phyloP scores from a whole-genome alignment of 2,888 invertebrate genomes.

The Alsophila aescularia region DNA sequence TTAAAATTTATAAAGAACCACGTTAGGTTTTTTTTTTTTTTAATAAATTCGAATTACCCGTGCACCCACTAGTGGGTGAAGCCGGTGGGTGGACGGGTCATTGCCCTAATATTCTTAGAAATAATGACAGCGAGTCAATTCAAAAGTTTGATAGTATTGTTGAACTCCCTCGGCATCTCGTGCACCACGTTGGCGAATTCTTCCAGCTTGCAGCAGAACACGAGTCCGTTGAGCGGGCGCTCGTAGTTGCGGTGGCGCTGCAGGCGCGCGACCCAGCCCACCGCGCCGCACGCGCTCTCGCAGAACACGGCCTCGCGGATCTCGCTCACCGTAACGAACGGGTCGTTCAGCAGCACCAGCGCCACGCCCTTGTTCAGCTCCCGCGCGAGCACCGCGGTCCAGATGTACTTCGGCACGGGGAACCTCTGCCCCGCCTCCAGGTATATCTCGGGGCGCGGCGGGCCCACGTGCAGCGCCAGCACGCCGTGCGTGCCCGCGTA shows the following conservation, averaged over 20 bases:
- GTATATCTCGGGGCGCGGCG: slow-evolving; percentile 44
- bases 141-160: slow-evolving; percentile 41
- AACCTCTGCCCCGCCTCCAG: slow-evolving; percentile 56
- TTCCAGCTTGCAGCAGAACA: slow-evolving; percentile 69
- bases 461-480: slow-evolving; percentile 42
- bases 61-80: too few species aligned
- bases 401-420: slow-evolving; percentile 71
- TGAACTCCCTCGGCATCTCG: slow-evolving; percentile 54
- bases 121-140: too few species aligned
- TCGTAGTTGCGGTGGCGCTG: slow-evolving; percentile 63
- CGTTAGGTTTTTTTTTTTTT: too few species aligned
- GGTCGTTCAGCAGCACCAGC: slow-evolving; percentile 71
- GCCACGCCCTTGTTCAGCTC: slow-evolving; percentile 50
- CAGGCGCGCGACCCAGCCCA: slow-evolving; percentile 62
- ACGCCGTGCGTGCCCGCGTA: slow-evolving; percentile 63
- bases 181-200: slow-evolving; percentile 52
- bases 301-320: slow-evolving; percentile 69
- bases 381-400: slow-evolving; percentile 60
- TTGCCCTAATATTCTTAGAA: too few species aligned
- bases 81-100: too few species aligned
- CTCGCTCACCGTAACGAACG: slow-evolving; percentile 75
- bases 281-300: slow-evolving; percentile 65
- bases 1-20: too few species aligned
- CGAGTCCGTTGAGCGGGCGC: slow-evolving; percentile 64
- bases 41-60: too few species aligned